Evolutionary conservation across 2,888 invertebrate genomes (phyloP), one percentile per base, ranked within the genome.

Genomic region (Epiblema foenella): DNA sequence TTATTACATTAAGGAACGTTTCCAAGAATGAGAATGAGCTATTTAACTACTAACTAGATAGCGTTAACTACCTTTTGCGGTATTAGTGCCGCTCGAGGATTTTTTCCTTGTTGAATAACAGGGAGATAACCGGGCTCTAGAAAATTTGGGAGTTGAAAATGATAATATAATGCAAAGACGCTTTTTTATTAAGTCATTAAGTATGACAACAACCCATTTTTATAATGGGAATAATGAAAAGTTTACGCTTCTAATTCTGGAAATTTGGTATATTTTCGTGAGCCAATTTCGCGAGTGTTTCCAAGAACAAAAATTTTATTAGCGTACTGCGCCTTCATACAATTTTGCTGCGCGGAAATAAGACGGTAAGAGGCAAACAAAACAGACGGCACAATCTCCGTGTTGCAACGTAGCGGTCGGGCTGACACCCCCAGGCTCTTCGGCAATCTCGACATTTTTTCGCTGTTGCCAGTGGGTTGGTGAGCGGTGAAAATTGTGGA

Each of bases 1-100:
- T 92, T 92, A 93, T 93, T 91, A 93, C 91, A 85, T 91, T 89
- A 89, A 84, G 88, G 86, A 89, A 90, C 91, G 89, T 91, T 91
- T 89, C 86, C 89, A 88, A 89, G 92, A 92, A 92, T 91, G 88
- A 88, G 86, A 92, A 91, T 90, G 91, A 90, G 90, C 90, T 91
- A 87, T 89, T 92, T 91, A 90, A 92, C 87, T 88, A 87, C 89
- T 88, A 88, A 90, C 89, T 89, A 88, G 86, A 87, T 89, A 89
- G 83, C 81, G 81, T 85, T 86, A 84, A 89, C 85, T 85, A 83
- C 85, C 81, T 83, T 89, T 88, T 81, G 78, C 72, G 79, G 80
- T 77, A 79, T 80, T 81, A 79, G 78, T 75, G 79, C 78, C 78
- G 75, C 75, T 77, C 77, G 76, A 75, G 66, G 76, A 76, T 75